Evolutionary conservation across 2,888 invertebrate genomes (phyloP), one percentile per base, ranked within the genome.

Genomic region (Quadroppia sp.): DNA sequence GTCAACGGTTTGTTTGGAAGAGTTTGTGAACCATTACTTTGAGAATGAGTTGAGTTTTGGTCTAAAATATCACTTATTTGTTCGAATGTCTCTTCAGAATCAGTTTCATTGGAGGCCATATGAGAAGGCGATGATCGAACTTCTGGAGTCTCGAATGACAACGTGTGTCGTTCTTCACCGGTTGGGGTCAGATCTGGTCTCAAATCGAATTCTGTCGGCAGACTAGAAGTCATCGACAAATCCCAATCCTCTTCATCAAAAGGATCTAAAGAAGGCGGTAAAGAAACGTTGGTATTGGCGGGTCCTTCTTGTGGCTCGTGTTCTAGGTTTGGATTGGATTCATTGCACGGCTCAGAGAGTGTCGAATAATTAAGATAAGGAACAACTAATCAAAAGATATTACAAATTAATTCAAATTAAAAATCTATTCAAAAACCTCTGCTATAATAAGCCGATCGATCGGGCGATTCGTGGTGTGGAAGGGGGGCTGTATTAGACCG

Each of bases 161-260:
- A 50, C 15, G 73, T 59, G 6, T 48, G 53, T 3, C 28, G 9
- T 32, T 75, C 75, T 23, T 75, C 75, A 53, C 67, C 75, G 17
- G 75, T 75, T 30, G 75, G 75, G 20, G 75, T 75, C 36, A 75
- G 11, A 56, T 75, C 75, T 45, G 75, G 75, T 3, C 74, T 69
- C 25, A 75, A n/a, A 56, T 75, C 71, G 64, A 75, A 75, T 56
- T 75, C 75, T 17, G 75, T 75, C 11, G 74, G 74, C 30, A 74
- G 28, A 59, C 59, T 74, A 17, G 74, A 74, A 4, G 70, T 42
- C 59, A 71, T 71, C 40, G 73, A 99, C 17, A 96, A 94, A 9
- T 89, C 89, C 97, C 98, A 99, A 83, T 97, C 94, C 82, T 99
- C 98, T 85, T 99, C 97, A 83, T 99, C 98, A 84, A 97, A 99